phyloP scores from a whole-genome alignment of 2,888 invertebrate genomes.

The Perdita meconis region DNA sequence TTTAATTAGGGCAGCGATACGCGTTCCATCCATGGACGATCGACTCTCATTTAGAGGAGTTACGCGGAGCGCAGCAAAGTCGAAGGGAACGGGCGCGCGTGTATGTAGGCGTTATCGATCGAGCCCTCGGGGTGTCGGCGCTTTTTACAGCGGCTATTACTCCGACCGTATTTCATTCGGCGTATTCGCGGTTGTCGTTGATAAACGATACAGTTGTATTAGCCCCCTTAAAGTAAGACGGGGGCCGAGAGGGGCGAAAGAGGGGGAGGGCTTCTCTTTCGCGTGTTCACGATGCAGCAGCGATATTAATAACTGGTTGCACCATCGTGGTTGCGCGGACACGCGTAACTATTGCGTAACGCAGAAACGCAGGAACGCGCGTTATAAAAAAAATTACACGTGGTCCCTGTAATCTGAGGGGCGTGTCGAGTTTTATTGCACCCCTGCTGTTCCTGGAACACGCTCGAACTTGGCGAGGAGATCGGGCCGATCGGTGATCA shows the following conservation, averaged over 20 bases:
- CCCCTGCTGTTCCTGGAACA: conserved; percentile 1
- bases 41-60: conserved; percentile 47
- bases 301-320: conserved; percentile 66
- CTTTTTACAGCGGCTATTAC: conserved; percentile 75
- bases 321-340: conserved; percentile 39
- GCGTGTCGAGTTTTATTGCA: conserved; percentile 20
- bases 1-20: conserved; percentile 55
- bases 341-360: conserved; percentile 62
- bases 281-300: conserved; percentile 48
- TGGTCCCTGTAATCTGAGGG: conserved; percentile 28
- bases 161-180: conserved; percentile 76
- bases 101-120: conserved; percentile 79
- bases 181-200: conserved; percentile 79
- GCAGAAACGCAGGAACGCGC: conserved; percentile 40
- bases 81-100: conserved; percentile 41
- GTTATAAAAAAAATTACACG: conserved; percentile 21
- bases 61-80: conserved; percentile 54
- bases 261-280: conserved; percentile 34
- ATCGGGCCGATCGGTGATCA: conserved; percentile 3
- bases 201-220: conserved; percentile 78
- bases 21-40: conserved; percentile 40
- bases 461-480: not conserved
- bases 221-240: conserved; percentile 61
- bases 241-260: not conserved
- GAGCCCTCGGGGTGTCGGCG: conserved; percentile 72